Percentiles rank a stretch among this genome's conserved stretches.
Conservation (phyloP, 1,140 invertebrate species). For the Drosophila equinoxialis region DNA sequence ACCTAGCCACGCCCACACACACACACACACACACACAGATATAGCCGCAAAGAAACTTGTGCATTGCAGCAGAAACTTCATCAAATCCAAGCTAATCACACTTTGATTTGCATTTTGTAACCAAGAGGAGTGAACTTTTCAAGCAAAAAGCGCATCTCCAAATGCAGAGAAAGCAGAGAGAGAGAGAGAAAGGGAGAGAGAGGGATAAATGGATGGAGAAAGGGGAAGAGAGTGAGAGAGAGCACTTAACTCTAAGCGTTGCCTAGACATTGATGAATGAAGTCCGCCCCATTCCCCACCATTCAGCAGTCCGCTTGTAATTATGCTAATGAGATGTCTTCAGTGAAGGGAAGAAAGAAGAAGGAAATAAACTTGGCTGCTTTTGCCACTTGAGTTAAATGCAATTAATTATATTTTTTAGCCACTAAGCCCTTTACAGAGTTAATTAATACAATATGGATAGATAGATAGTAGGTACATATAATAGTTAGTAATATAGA, state of each 20-base stretch:
- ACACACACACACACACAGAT: background rate
- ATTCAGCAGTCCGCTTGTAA: conserved; percentile 57
- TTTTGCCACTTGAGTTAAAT: conserved; percentile 72
- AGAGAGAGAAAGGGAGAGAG: background rate
- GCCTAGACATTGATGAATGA: conserved; percentile 76
- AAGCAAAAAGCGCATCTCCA: conserved; percentile 65
- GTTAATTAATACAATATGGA: conserved; percentile 3
- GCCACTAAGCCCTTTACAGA: conserved; percentile 33
- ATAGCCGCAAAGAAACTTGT: conserved; percentile 55
- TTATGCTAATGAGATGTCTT: conserved; percentile 78
- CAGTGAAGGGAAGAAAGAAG: conserved; percentile 46
- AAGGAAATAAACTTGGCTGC: conserved; percentile 69
- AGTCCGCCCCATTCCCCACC: conserved; percentile 8
- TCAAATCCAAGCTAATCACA: conserved; percentile 80
- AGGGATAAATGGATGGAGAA: background rate
- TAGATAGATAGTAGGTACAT: background rate
- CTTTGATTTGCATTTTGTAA: conserved; percentile 79
- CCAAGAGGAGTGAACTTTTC: conserved; percentile 51
- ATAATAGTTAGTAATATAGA: too few species aligned
- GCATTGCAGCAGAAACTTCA: conserved; percentile 77
- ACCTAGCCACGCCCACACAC: conserved; percentile 52
- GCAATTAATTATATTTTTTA: conserved; percentile 79
- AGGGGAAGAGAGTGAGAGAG: background rate
- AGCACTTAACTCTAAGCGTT: conserved; percentile 74
- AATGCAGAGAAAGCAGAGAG: background rate